Percentiles rank a stretch among this genome's conserved stretches.
phyloP scores from a whole-genome alignment of 2,113 vertebrate genomes.

The Urocolius indicus region DNA sequence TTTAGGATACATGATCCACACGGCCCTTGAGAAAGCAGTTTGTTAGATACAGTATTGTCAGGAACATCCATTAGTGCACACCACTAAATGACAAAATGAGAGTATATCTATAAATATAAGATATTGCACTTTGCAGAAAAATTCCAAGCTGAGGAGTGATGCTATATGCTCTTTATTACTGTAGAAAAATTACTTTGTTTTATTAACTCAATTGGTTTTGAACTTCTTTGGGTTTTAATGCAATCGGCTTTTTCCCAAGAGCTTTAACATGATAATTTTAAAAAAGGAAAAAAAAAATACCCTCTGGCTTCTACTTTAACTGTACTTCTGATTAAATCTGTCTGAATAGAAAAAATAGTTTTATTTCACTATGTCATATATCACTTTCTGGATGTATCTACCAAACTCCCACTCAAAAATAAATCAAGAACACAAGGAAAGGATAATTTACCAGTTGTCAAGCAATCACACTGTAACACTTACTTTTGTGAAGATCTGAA shows the following conservation, averaged over 20 bases:
- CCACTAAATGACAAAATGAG: neutral
- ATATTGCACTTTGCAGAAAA: neutral
- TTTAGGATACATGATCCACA: neutral
- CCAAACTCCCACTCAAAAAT: neutral
- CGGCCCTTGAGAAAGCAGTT: neutral
- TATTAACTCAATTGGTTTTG: neutral
- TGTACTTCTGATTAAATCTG: neutral
- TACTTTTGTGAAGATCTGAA: constrained; percentile 92
- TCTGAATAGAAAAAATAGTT: neutral
- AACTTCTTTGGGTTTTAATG: neutral
- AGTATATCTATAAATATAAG: neutral
- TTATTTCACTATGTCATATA: neutral
- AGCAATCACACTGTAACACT: constrained; percentile 66
- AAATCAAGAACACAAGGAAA: neutral
- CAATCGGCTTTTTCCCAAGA: neutral
- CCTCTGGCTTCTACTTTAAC: neutral
- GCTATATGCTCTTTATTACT: neutral
- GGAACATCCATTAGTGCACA: neutral
- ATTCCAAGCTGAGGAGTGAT: neutral
- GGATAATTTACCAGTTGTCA: constrained; percentile 38
- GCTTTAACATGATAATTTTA: neutral
- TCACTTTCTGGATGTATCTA: neutral
- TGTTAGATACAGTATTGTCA: neutral
- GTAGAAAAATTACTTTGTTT: neutral
- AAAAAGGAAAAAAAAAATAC: neutral